A percentile compares a stretch with the other conserved stretches of the same genome.
Conservation (phyloP, 53 echinoderm and acorn worm species). For the Pentamera pediparva region DNA sequence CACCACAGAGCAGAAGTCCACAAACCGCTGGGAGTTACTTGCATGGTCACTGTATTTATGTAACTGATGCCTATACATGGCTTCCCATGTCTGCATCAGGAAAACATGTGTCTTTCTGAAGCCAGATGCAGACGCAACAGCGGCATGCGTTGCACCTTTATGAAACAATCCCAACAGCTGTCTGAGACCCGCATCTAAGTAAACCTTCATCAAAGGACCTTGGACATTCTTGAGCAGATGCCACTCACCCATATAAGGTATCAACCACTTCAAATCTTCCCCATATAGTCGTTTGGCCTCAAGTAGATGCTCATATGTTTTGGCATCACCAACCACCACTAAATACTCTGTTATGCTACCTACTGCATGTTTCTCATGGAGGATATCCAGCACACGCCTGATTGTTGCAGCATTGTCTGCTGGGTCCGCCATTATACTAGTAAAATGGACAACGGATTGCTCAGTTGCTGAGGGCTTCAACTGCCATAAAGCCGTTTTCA, state of each 20-base stretch:
- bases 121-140: constrained; percentile 25
- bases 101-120: constrained; percentile 25
- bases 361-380: constrained; percentile 7
- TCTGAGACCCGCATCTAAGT: constrained; percentile 20
- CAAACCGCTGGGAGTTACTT: too few relatives aligned
- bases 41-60: too few relatives aligned
- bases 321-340: constrained; percentile 28
- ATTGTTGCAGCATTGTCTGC: constrained; percentile 7
- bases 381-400: neutral
- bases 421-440: neutral
- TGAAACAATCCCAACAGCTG: neutral
- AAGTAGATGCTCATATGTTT: constrained; percentile 6
- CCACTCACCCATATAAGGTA: constrained; percentile 32
- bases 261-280: constrained; percentile 16
- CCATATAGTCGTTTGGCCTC: constrained; percentile 7
- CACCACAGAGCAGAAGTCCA: too few relatives aligned
- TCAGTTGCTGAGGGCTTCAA: neutral
- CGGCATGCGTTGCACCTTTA: constrained; percentile 3
- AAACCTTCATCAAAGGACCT: constrained; percentile 3
- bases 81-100: constrained; percentile 18
- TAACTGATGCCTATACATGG: neutral
- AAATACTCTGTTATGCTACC: neutral
- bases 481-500: neutral
- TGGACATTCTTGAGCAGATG: constrained; percentile 26
- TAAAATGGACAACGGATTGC: neutral